phyloP scores from a whole-genome alignment of 2,113 vertebrate species.

The Dromiciops gliroides region DNA sequence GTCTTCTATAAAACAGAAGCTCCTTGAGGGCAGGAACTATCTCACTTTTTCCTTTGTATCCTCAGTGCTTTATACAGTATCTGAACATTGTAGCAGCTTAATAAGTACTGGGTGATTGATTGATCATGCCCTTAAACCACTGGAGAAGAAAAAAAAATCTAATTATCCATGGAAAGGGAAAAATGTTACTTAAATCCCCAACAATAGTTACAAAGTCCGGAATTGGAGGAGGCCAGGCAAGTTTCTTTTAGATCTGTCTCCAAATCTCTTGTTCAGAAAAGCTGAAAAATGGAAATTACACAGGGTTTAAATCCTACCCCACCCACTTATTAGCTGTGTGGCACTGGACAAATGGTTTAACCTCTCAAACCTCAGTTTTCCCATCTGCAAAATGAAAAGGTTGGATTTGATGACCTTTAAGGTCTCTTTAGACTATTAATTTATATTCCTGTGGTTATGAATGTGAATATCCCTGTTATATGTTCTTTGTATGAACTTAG shows the following conservation, averaged over 20 bases:
- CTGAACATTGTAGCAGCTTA: background rate
- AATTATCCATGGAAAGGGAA: background rate
- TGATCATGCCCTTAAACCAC: background rate
- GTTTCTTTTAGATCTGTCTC: background rate
- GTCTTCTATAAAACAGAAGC: background rate
- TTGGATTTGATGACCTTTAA: background rate
- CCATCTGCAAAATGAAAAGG: background rate
- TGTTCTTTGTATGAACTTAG: conserved; percentile 12
- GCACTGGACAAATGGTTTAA: background rate
- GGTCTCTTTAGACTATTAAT: background rate
- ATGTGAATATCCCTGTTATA: background rate
- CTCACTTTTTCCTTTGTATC: background rate
- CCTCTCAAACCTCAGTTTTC: background rate
- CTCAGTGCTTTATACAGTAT: background rate
- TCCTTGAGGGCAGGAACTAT: background rate
- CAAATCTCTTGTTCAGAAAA: conserved; percentile 7
- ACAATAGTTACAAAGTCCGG: background rate
- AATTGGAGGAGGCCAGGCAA: background rate
- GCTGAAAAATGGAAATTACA: background rate
- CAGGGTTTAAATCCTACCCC: background rate
- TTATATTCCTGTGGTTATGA: background rate
- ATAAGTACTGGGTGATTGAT: background rate
- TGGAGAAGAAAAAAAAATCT: background rate
- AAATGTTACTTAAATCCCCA: conserved; percentile 8
- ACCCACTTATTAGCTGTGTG: background rate